These are phyloP conservation scores for Leucophenga montana DNA, from an alignment of 2,888 invertebrate genomes.

Conservation along the genomic window DNA sequence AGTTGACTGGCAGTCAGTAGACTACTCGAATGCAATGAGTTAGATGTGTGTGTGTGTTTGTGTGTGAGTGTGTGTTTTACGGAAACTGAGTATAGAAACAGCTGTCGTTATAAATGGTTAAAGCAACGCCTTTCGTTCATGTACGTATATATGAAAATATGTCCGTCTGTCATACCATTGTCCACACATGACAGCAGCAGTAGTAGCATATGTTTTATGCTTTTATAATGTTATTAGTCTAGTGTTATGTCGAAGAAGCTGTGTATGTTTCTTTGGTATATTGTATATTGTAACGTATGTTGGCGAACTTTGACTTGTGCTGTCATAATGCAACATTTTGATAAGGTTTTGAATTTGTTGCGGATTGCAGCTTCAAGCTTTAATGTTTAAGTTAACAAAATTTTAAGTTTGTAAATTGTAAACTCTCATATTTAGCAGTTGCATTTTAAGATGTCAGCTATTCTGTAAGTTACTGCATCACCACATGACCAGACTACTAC, in stretches of 20 bases:
- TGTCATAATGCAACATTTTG: too few species aligned
- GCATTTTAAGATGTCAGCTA: too few species aligned
- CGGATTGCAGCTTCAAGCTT: too few species aligned
- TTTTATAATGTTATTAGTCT: slow-evolving; percentile 25
- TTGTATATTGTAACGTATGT: slow-evolving; percentile 5
- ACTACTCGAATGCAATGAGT: too few species aligned
- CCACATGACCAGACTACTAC: too few species aligned
- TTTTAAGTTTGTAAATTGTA: too few species aligned
- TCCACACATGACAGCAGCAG: background rate
- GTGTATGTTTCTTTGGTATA: background rate
- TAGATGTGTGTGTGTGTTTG: background rate
- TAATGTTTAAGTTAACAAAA: too few species aligned
- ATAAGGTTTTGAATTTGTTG: too few species aligned
- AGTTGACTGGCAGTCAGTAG: background rate
- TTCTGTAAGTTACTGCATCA: too few species aligned
- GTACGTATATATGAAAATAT: background rate
- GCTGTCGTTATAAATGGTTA: slow-evolving; percentile 13
- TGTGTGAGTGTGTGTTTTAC: slow-evolving; percentile 1
- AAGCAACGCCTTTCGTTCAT: slow-evolving; percentile 5
- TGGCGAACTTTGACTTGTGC: background rate
- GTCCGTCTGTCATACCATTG: background rate
- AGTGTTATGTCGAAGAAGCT: background rate
- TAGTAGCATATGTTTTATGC: slow-evolving; percentile 25
- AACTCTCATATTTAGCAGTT: too few species aligned
- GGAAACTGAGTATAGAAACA: too few species aligned